phyloP scores from a whole-genome alignment of 2,888 invertebrate genomes.

The Limnephilus rhombicus region DNA sequence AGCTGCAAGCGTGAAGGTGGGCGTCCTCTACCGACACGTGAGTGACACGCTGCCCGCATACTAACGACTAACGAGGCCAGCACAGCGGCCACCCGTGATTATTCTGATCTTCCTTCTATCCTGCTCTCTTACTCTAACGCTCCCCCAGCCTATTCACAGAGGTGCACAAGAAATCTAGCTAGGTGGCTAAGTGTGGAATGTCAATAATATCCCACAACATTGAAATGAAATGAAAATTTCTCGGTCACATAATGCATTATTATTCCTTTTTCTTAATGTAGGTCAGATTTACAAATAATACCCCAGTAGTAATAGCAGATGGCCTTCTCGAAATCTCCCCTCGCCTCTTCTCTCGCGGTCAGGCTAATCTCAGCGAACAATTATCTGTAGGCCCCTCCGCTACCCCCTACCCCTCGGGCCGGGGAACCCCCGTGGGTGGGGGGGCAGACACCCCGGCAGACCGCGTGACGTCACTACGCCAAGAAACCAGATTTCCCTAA shows the following conservation, averaged over 20 bases:
- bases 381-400: constrained; percentile 44
- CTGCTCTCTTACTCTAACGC: background rate
- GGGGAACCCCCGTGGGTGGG: constrained; percentile 57
- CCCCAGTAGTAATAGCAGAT: constrained; percentile 34
- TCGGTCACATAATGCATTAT: background rate
- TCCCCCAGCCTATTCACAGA: background rate
- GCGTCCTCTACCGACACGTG: constrained; percentile 4
- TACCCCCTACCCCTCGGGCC: constrained; percentile 46
- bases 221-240: background rate
- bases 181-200: background rate
- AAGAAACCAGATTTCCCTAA: constrained; percentile 63
- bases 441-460: constrained; percentile 61
- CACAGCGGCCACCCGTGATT: background rate
- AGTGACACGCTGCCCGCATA: constrained; percentile 14
- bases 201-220: background rate
- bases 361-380: constrained; percentile 59
- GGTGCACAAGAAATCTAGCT: background rate
- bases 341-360: constrained; percentile 55
- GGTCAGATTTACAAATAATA: constrained; percentile 42
- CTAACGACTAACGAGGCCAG: background rate
- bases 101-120: background rate
- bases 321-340: constrained; percentile 34
- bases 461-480: constrained; percentile 63
- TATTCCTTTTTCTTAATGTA: constrained; percentile 42
- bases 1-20: background rate